Conservation (phyloP, 2,113 vertebrate species). For the Chaetops frenatus region DNA sequence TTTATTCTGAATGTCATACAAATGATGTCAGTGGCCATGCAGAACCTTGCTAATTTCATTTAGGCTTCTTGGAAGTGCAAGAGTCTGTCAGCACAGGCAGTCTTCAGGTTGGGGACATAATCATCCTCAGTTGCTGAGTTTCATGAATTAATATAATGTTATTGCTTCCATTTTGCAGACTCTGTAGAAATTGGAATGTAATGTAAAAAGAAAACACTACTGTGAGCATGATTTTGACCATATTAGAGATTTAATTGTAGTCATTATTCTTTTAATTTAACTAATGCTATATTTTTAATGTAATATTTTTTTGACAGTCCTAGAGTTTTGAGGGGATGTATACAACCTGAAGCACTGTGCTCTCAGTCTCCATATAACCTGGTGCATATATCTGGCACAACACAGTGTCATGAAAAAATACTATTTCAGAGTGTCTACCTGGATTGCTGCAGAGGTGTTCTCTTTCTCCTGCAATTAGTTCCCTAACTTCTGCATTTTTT, state of each 20-base stretch:
- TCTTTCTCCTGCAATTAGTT: not conserved
- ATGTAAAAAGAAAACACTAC: not conserved
- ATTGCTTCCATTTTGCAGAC: not conserved
- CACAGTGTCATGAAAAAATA: not conserved
- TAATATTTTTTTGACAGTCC: not conserved
- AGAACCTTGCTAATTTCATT: slow-evolving; percentile 6
- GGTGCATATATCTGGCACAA: not conserved
- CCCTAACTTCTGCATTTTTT: not conserved
- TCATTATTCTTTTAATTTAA: not conserved
- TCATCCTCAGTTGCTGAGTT: not conserved
- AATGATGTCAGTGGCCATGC: not conserved
- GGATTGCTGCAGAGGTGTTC: not conserved
- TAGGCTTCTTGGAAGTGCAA: not conserved
- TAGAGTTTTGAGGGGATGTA: not conserved
- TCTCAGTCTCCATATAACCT: not conserved
- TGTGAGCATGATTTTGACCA: not conserved
- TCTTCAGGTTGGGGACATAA: not conserved
- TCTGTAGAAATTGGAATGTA: not conserved
- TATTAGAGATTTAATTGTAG: not conserved
- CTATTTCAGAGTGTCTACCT: not conserved
- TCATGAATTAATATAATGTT: not conserved
- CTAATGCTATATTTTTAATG: not conserved
- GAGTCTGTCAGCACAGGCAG: not conserved
- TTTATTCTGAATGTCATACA: not conserved
- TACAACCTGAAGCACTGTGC: not conserved